Conservation (phyloP, 2,113 vertebrate genomes). For the Hippolais icterina region DNA sequence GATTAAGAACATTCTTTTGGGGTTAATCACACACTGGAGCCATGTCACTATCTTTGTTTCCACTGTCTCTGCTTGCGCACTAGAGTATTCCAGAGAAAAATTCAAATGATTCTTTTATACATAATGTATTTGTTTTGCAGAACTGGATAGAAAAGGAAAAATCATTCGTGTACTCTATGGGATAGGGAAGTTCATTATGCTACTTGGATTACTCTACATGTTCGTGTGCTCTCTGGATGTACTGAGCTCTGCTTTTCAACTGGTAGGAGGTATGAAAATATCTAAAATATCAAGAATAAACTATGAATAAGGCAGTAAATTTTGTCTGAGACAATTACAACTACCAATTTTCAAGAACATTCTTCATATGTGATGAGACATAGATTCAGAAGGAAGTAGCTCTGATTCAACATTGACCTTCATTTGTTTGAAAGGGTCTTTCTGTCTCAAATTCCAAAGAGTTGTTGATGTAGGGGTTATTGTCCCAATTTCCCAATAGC, state of each 20-base stretch:
- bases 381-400: background rate
- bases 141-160: conserved; percentile 85
- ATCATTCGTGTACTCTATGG: conserved; percentile 76
- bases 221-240: conserved; percentile 96
- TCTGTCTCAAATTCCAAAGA: background rate
- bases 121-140: conserved; percentile 71
- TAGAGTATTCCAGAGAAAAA: background rate
- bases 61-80: too few species aligned
- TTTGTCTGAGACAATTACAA: background rate
- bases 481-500: background rate
- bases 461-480: background rate
- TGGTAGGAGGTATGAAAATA: conserved; percentile 87
- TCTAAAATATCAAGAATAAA: background rate
- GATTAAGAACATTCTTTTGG: conserved; percentile 16
- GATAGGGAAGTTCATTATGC: conserved; percentile 74
- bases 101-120: background rate
- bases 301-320: background rate
- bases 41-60: background rate
- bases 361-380: background rate
- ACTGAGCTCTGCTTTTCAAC: conserved; percentile 94
- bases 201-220: conserved; percentile 90
- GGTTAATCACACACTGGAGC: background rate
- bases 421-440: background rate
- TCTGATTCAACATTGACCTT: background rate
- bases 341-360: background rate